These are phyloP conservation scores for Brachionichthys hirsutus DNA, from an alignment of 2,113 vertebrate genomes.

Conservation along the genomic window DNA sequence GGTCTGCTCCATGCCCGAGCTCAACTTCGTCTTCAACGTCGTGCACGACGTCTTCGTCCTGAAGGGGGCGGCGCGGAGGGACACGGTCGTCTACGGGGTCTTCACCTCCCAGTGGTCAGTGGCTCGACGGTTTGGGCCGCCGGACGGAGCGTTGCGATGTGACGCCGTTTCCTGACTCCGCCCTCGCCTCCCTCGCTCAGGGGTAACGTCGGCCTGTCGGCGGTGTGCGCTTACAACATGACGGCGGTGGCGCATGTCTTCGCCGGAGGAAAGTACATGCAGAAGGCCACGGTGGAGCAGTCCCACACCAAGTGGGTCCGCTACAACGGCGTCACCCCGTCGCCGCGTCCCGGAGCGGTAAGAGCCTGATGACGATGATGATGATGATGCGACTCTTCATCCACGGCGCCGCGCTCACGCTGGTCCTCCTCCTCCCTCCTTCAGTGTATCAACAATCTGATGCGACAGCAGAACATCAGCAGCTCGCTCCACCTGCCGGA, in stretches of 20 bases:
- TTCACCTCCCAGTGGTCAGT: constrained; percentile 95
- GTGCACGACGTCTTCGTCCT: constrained; percentile 91
- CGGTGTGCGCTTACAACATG: constrained; percentile 90
- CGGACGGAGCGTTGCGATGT: background rate
- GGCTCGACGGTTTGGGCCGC: background rate
- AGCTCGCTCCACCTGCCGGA: constrained; percentile 91
- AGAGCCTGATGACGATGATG: constrained; percentile 54
- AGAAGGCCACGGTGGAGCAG: constrained; percentile 93
- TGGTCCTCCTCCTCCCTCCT: background rate
- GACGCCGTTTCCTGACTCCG: background rate
- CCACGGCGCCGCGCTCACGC: no score
- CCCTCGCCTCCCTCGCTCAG: constrained; percentile 58
- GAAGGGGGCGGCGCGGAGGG: constrained; percentile 77
- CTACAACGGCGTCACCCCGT: constrained; percentile 86
- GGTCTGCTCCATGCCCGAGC: constrained; percentile 90
- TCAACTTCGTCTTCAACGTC: constrained; percentile 94
- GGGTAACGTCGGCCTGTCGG: constrained; percentile 92
- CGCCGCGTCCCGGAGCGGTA: constrained; percentile 91
- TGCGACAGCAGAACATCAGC: constrained; percentile 83
- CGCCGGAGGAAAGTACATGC: constrained; percentile 95
- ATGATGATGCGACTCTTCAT: no score
- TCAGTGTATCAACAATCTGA: constrained; percentile 88
- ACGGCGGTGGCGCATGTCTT: constrained; percentile 88
- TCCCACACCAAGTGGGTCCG: constrained; percentile 95
- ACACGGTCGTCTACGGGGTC: constrained; percentile 90